A percentile compares a stretch with the other conserved stretches of the same genome.
Evolutionary conservation across 2,797 vertebrate genomes (phyloP).

Genomic region (Setipinna tenuifilis): DNA sequence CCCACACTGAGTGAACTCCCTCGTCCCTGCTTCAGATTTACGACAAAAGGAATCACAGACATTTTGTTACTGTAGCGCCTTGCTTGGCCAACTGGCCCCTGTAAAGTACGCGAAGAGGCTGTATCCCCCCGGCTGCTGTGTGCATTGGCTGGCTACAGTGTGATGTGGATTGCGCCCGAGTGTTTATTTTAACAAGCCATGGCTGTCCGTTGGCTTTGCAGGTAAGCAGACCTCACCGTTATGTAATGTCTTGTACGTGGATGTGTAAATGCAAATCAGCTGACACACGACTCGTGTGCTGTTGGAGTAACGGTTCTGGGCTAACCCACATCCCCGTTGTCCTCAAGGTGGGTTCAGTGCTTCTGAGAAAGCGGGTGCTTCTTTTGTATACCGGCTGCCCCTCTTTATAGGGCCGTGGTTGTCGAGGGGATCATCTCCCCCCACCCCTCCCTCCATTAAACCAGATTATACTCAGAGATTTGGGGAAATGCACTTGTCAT

Average conservation of each 20-base stretch:
- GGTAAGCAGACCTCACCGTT: conserved; percentile 63
- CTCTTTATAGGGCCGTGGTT: not conserved
- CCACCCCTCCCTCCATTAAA: not conserved
- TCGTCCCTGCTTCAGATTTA: not conserved
- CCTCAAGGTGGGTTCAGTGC: not conserved
- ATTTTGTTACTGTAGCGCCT: not conserved
- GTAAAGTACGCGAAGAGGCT: not conserved
- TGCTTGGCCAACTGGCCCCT: not conserved
- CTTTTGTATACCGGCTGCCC: not conserved
- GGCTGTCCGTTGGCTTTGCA: conserved; percentile 83
- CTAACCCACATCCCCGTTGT: not conserved
- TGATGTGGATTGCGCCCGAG: conserved; percentile 40
- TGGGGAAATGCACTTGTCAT: not conserved
- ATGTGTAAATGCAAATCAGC: not conserved
- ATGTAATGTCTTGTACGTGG: not conserved
- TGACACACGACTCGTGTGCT: not conserved
- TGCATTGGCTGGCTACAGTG: conserved; percentile 3
- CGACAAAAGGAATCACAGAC: not conserved
- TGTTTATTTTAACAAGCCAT: conserved; percentile 58
- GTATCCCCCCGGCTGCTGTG: not conserved
- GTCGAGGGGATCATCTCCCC: not conserved
- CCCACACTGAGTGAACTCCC: not conserved
- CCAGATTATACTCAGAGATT: not conserved
- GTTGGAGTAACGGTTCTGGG: not conserved
- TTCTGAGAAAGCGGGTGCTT: not conserved